Percentiles rank a stretch among this genome's conserved stretches.
Evolutionary conservation across 2,797 vertebrate species (phyloP).

Genomic region (Emydoidea blandingii): DNA sequence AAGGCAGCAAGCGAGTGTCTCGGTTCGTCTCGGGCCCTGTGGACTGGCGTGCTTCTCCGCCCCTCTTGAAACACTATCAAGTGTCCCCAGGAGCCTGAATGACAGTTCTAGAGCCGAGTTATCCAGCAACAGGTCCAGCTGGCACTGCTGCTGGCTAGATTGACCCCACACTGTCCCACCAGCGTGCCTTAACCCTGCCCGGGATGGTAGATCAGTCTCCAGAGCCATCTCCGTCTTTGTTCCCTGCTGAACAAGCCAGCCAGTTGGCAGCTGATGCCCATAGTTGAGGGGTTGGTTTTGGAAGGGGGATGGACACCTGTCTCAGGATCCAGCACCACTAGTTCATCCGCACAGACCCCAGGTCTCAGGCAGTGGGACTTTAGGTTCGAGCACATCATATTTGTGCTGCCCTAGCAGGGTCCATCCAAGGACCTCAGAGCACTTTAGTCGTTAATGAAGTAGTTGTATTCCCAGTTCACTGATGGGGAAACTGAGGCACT

Average conservation of each 20-base stretch:
- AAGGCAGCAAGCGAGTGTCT: background rate
- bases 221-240: background rate
- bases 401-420: background rate
- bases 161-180: too few species aligned
- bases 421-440: background rate
- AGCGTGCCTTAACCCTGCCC: background rate
- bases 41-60: background rate
- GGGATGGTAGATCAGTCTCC: accelerated
- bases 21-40: background rate
- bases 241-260: too few species aligned
- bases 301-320: background rate
- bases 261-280: background rate
- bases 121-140: background rate
- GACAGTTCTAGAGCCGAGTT: background rate
- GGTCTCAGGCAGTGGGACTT: background rate
- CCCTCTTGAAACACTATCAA: background rate
- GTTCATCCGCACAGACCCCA: background rate
- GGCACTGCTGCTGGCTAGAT: too few species aligned
- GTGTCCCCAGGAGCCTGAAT: background rate
- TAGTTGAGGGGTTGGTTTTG: background rate
- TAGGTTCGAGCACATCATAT: accelerated
- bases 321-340: background rate
- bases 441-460: background rate
- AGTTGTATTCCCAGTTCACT: background rate
- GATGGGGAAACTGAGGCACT: background rate